Evolutionary conservation across 2,888 invertebrate genomes (phyloP), one percentile per base, ranked within the genome.

Genomic region (Drosophila merina): DNA sequence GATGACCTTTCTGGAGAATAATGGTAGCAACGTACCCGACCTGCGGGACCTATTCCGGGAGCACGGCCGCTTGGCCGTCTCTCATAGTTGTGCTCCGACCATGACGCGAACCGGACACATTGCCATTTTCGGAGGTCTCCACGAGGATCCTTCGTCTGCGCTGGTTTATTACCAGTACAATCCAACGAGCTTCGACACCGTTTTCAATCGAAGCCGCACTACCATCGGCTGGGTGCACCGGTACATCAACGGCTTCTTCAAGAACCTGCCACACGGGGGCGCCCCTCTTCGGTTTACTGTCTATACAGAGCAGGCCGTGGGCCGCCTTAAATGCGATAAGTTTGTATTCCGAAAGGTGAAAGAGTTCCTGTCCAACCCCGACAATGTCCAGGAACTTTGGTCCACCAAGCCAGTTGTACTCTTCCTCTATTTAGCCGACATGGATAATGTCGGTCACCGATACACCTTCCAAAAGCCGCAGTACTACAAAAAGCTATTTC

Each of bases 71-170:
- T 75, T 89, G 94, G 98, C 98, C 9, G 93, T 98, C 68, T 97
- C 97, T 1, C 95, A 96, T 77, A 97, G 98, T 1, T 93, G 96
- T 88, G 97, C 98, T 10, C 99, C 99, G 0, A 99, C 99, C 1
- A 99, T 99, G 92, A 97, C 98, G 0, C 93, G 99, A 14, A 99
- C 99, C 0, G 99, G 99, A 0, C 98, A 99, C 93, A 97, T 99
- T 8, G 99, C 99, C 3, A 93, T 99, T 6, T 95, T 98, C 80
- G 98, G 97, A 56, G 92, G 92, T 4, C 95, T 99, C 76, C 97
- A 98, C 91, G 99, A 99, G 63, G 99, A 99, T 92, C 99, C 99
- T 8, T 97, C 98, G 79, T 36, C 99, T 12, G 95, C 99, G 31
- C 95, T 97, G 36, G 96, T 94, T 92, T 97, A 98, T 0, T 99